Evolutionary conservation across 2,888 invertebrate species (phyloP).

Genomic region (Melipona beecheii): DNA sequence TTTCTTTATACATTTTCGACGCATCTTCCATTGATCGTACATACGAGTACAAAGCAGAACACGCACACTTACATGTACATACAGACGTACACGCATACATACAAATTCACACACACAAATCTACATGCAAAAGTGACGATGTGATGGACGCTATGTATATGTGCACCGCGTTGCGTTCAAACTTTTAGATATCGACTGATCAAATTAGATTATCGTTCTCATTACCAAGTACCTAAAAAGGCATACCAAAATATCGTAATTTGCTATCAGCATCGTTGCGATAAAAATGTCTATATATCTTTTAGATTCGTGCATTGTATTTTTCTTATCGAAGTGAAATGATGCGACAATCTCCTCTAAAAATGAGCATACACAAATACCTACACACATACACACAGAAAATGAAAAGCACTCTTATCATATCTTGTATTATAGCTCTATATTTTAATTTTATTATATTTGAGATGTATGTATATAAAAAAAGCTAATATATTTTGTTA

Average conservation of each 20-base stretch:
- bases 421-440: slow-evolving; percentile 78
- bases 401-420: slow-evolving; percentile 28
- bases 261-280: slow-evolving; percentile 40
- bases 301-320: slow-evolving; percentile 22
- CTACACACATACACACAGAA: no score
- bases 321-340: slow-evolving; percentile 35
- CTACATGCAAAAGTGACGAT: neutral
- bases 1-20: slow-evolving; percentile 32
- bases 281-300: slow-evolving; percentile 8
- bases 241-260: slow-evolving; percentile 69
- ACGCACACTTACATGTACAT: neutral
- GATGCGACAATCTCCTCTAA: slow-evolving; percentile 4
- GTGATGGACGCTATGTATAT: slow-evolving; percentile 22
- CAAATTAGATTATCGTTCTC: slow-evolving; percentile 75
- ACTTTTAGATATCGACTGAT: slow-evolving; percentile 72
- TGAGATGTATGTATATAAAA: slow-evolving; percentile 76
- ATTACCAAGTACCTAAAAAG: slow-evolving; percentile 77
- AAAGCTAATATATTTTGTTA: slow-evolving; percentile 80
- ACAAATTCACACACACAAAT: neutral
- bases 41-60: neutral
- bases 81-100: slow-evolving; percentile 1
- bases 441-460: slow-evolving; percentile 75
- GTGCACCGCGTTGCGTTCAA: slow-evolving; percentile 74
- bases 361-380: neutral
- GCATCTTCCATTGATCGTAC: slow-evolving; percentile 25